phyloP scores from a whole-genome alignment of 2,797 vertebrate genomes.

The Artibeus jamaicensis region DNA sequence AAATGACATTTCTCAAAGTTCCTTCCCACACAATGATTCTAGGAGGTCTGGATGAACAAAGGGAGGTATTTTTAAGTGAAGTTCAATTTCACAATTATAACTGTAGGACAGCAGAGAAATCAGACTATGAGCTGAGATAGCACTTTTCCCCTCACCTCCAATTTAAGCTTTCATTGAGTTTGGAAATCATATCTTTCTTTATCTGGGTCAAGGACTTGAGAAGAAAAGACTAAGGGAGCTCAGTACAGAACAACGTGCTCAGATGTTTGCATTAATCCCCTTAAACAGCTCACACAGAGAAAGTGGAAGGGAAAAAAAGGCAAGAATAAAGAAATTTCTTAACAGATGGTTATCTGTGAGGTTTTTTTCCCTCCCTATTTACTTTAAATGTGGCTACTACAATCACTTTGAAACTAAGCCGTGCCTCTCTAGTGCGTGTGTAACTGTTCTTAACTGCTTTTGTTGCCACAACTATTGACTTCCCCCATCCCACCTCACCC shows the following conservation, averaged over 20 bases:
- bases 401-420: not conserved
- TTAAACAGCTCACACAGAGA: conserved; percentile 14
- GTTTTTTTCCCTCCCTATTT: not conserved
- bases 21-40: not conserved
- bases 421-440: not conserved
- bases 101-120: conserved; percentile 34
- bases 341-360: not conserved
- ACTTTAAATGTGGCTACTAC: conserved; percentile 7
- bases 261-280: conserved; percentile 24
- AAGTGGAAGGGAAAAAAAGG: not conserved
- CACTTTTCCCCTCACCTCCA: conserved; percentile 9
- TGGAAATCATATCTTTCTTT: conserved; percentile 69
- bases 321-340: conserved; percentile 24
- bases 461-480: not conserved
- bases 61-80: not conserved
- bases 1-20: not conserved
- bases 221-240: conserved; percentile 34
- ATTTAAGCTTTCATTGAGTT: conserved; percentile 56
- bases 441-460: not conserved
- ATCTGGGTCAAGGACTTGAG: conserved; percentile 70
- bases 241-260: conserved; percentile 43
- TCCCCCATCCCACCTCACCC: rapidly evolving
- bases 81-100: conserved; percentile 31
- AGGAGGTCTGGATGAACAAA: not conserved
- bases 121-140: conserved; percentile 54